phyloP scores from a whole-genome alignment of 2,797 vertebrate genomes.

The Enteromius paludinosus region DNA sequence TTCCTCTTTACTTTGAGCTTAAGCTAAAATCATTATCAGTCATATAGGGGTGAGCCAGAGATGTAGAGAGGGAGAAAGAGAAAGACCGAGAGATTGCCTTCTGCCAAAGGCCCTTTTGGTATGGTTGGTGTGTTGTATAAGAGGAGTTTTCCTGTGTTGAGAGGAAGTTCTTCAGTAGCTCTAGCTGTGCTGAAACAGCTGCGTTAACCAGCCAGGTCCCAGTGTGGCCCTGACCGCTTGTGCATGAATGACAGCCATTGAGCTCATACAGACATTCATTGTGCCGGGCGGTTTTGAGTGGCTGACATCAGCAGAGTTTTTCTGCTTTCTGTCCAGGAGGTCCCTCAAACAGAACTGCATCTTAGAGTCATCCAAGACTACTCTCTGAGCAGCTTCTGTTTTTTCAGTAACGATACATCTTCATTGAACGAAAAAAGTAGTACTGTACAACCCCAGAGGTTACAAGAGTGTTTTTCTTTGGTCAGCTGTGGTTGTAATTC shows the following conservation, averaged over 20 bases:
- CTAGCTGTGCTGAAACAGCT: constrained; percentile 44
- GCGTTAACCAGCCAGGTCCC: constrained; percentile 45
- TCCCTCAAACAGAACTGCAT: constrained; percentile 37
- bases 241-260: constrained; percentile 47
- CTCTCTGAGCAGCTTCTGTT: constrained; percentile 50
- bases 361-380: constrained; percentile 50
- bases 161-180: constrained; percentile 45
- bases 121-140: constrained; percentile 41
- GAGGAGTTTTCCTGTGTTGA: constrained; percentile 55
- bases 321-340: constrained; percentile 59
- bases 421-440: constrained; percentile 38
- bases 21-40: constrained; percentile 68
- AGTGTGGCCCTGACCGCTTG: constrained; percentile 33
- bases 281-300: constrained; percentile 54
- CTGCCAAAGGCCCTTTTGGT: constrained; percentile 34
- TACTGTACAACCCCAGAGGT: constrained; percentile 42
- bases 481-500: constrained; percentile 61
- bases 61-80: neutral
- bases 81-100: neutral
- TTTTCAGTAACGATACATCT: constrained; percentile 56
- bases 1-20: constrained; percentile 44
- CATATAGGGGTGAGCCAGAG: constrained; percentile 48
- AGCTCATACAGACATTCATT: constrained; percentile 68
- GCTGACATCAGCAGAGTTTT: constrained; percentile 58
- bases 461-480: constrained; percentile 53